Base-by-base conservation (phyloP, 2,888 invertebrate genomes). In the Pandemis heparana region DNA sequence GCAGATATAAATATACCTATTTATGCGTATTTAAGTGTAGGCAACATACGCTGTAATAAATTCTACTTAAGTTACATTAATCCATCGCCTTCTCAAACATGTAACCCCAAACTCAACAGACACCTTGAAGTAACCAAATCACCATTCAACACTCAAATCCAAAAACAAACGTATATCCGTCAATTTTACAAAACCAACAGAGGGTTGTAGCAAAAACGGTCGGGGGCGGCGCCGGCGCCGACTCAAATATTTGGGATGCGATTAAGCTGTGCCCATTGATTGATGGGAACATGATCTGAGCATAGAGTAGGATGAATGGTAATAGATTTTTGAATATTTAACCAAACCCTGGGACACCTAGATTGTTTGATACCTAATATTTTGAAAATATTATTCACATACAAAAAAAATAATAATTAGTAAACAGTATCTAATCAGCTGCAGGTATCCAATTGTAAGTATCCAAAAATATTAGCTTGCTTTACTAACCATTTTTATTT, bases 171-270 rank as follows among this genome's bases (percentile, higher is more conserved):
- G 59, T 46, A 68, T 63, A 73, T 73, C 73, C 48, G 60, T 60
- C 63, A 39, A 59, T 72, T 73, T 73, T 63, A 68, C 68, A 72
- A 64, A 59, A 59, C 51, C 59, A 64, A 59, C 43, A 71, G n/a
- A 16, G 75, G 51, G 66, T 53, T 81, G 83, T 83, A 81, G 80
- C 82, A 83, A 82, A 84, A 82, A 83, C 81, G 72, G 74, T 76
- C 63, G 77, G 74, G 80, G 77, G 79, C 83, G 86, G 87, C 87
- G 89, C 90, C 87, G 89, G 38, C 67, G 67, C 62, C 46, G 63
- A 46, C 56, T 46, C 68, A 68, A 93, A 94, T 93, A 90, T 94
- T 94, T 93, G 92, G 81, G 82, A 82, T 86, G 82, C 88, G 92
- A 93, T 93, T 92, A 91, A 91, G 86, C 83, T 81, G 83, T 80